Evolutionary conservation across 2,888 invertebrate species (phyloP), one percentile per base, ranked within the genome.

Genomic region (Ophonus ardosiacus): DNA sequence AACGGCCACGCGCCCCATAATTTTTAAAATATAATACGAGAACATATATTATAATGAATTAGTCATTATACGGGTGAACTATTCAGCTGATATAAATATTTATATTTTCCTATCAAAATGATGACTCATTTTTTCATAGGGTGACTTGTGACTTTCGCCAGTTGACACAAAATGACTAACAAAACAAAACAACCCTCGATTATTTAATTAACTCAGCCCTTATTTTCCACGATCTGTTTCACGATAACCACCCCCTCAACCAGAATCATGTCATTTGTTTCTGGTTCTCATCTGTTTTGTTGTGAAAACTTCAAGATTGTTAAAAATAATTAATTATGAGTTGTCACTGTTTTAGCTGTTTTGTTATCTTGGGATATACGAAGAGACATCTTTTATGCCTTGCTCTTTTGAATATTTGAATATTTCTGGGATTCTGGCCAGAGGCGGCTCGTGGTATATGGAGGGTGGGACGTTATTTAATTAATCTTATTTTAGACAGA

Each of bases 121-220:
- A 43, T 74, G 71, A 74, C 21, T 74, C 71, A 74, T 74, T 74
- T 74, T 43, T 74, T 74, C 18, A 31, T 21, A 24, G 71, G 43
- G 71, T 38, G 31, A 68, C 68, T 68, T 68, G 68, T 68, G 38
- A 68, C 38, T 38, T 38, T 7, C 40, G 17, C 71, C 15, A 74
- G 71, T 74, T 74, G 71, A 43, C 51, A 74, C 71, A 43, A 43
- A 74, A 43, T 74, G 71, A 74, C 71, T 74, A 74, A 74, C 71
- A 51, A 51, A 51, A 51, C 43, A 51, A 51, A 74, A 74, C 43
- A 74, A 74, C 18, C 51, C 71, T 43, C 71, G 17, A 74, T 74
- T 74, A 74, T 74, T 74, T 74, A 74, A 74, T 74, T 74, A 74
- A 43, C 13, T 43, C 71, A 74, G 15, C 43, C 71, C 43, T 31